Evolutionary conservation across 1,140 invertebrate species (phyloP), one percentile per base, ranked within the genome.

Genomic region (Trypoxylus dichotomus): DNA sequence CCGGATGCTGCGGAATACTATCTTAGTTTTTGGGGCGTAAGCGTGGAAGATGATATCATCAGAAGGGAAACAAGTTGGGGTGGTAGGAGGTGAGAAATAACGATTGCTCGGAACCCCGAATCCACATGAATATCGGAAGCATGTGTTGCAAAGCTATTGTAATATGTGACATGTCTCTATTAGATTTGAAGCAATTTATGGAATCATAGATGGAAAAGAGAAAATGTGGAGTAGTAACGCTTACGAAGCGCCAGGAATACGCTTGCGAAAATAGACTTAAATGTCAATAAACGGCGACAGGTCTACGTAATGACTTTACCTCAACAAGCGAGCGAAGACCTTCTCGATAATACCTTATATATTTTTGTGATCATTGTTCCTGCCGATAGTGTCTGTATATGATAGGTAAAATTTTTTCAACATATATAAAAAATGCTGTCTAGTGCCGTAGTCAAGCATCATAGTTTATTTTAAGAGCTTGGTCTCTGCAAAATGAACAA

Each of bases 131-230:
- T 68, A 68, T 68, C 60, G 60, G 27, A 68, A 68, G 21, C 60
- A 68, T 68, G 24, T 68, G 60, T 68, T 68, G 60, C 60, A 68
- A 24, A 24, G 60, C 60, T 68, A 68, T 68, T 68, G 60, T 68
- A 68, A 68, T 68, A 68, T 68, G 24, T 29, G 60, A 68, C 60
- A 68, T 68, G 60, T 68, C 60, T 68, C 19, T 68, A 68, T 68
- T 68, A 68, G 60, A 68, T 68, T 68, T 68, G 24, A 68, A 68
- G 60, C 19, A 68, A 68, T 68, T 68, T 29, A 68, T 68, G 27
- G 24, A 68, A 68, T 68, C 60, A 68, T 27, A 24, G 60, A 3
- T 24, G 60, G 27, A 29, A 29, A 68, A 68, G 27, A 24, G 13
- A 68, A 54, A 19, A 54, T 19, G 47, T 7, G 47, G 47, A 54